These are phyloP conservation scores for Pangasius mekongensis DNA, from an alignment of 2,797 vertebrate genomes.

Conservation along the genomic window DNA sequence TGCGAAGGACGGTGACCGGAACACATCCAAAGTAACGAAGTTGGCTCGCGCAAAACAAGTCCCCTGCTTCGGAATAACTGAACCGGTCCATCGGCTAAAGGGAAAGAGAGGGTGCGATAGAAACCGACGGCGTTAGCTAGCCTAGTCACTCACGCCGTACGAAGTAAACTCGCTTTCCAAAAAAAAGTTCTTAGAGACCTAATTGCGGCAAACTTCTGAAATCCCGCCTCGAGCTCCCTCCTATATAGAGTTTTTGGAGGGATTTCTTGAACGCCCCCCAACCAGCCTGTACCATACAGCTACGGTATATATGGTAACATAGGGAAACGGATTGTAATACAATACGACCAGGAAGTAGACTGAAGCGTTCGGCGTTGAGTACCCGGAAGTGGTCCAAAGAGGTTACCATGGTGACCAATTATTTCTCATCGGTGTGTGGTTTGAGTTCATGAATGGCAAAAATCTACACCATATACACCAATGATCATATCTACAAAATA, in stretches of 20 bases:
- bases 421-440: not conserved
- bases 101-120: not conserved
- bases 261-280: slow-evolving; percentile 55
- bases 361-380: not conserved
- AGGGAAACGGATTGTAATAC: slow-evolving; percentile 65
- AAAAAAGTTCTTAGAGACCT: not conserved
- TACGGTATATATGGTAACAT: not conserved
- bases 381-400: slow-evolving; percentile 44
- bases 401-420: slow-evolving; percentile 18
- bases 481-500: not conserved
- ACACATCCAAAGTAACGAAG: slow-evolving; percentile 34
- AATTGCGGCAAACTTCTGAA: not conserved
- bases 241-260: slow-evolving; percentile 44
- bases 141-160: no score
- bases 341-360: slow-evolving; percentile 73
- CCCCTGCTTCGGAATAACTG: slow-evolving; percentile 52
- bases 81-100: slow-evolving; percentile 27
- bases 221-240: not conserved
- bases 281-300: slow-evolving; percentile 8
- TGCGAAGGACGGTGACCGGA: slow-evolving; percentile 26
- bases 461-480: not conserved
- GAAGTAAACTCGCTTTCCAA: not conserved
- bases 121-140: not conserved
- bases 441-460: not conserved
- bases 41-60: slow-evolving; percentile 37